These are phyloP conservation scores for Chrysochloris asiatica DNA, from an alignment of 2,113 vertebrate species.

Conservation along the genomic window DNA sequence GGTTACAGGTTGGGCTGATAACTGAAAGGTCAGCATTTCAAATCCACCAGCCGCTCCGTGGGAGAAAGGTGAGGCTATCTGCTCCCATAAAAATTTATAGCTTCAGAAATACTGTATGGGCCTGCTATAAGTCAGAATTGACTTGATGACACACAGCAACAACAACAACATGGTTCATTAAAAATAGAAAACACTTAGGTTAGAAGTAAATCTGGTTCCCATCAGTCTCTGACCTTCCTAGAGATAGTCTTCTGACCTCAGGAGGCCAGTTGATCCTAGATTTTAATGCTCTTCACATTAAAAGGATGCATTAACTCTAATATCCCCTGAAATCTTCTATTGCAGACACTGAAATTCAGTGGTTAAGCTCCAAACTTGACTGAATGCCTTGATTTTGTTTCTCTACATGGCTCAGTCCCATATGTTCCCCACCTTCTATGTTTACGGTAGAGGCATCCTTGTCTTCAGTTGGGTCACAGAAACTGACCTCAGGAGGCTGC, in stretches of 20 bases:
- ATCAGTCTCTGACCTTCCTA: slow-evolving; percentile 20
- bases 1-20: no score
- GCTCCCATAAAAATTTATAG: no score
- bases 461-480: neutral
- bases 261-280: neutral
- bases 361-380: neutral
- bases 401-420: neutral
- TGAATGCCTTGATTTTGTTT: neutral
- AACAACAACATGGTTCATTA: no score
- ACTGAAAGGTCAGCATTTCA: no score
- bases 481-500: neutral
- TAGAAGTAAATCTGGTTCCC: slow-evolving; percentile 25
- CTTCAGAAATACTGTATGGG: no score
- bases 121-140: no score
- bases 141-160: no score
- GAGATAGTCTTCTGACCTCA: slow-evolving; percentile 28
- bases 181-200: slow-evolving; percentile 34
- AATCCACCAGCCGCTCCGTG: no score
- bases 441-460: neutral
- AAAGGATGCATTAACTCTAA: neutral
- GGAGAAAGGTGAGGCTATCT: no score
- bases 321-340: slow-evolving; percentile 3
- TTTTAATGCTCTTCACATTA: slow-evolving; percentile 30
- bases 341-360: neutral
- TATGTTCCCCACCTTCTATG: neutral